phyloP scores from a whole-genome alignment of 2,113 vertebrate genomes.

The Aptenodytes patagonicus region DNA sequence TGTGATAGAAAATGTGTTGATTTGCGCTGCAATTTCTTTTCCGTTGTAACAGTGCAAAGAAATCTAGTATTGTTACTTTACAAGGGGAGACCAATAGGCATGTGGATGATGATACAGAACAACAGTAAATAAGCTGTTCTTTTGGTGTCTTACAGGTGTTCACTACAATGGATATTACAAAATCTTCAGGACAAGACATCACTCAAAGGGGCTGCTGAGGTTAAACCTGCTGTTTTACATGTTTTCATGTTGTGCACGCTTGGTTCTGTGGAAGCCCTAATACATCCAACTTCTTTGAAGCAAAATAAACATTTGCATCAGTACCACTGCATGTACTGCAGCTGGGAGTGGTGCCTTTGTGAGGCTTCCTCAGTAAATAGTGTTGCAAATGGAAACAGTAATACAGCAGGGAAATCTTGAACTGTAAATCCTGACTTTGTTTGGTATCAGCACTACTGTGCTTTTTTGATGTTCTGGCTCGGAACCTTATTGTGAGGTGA shows the following conservation, averaged over 20 bases:
- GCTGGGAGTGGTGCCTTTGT: not conserved
- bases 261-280: conserved; percentile 32
- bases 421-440: conserved; percentile 48
- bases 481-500: conserved; percentile 78
- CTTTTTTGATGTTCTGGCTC: conserved; percentile 83
- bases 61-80: not conserved
- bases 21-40: not conserved
- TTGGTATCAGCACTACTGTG: conserved; percentile 66
- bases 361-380: not conserved
- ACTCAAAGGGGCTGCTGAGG: conserved; percentile 91
- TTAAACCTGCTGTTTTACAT: conserved; percentile 87
- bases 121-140: not conserved
- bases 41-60: not conserved
- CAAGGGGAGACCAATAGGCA: not conserved
- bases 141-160: conserved; percentile 79
- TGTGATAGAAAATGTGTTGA: not conserved
- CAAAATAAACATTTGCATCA: not conserved
- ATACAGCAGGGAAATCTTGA: conserved; percentile 79
- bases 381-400: conserved; percentile 67
- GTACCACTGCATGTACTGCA: not conserved
- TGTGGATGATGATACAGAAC: not conserved
- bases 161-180: conserved; percentile 89
- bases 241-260: conserved; percentile 37
- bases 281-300: conserved; percentile 23
- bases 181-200: conserved; percentile 87